Percentiles rank a stretch among this genome's conserved stretches.
Evolutionary conservation across 2,888 invertebrate species (phyloP).

Genomic region (Tetragonisca angustula): DNA sequence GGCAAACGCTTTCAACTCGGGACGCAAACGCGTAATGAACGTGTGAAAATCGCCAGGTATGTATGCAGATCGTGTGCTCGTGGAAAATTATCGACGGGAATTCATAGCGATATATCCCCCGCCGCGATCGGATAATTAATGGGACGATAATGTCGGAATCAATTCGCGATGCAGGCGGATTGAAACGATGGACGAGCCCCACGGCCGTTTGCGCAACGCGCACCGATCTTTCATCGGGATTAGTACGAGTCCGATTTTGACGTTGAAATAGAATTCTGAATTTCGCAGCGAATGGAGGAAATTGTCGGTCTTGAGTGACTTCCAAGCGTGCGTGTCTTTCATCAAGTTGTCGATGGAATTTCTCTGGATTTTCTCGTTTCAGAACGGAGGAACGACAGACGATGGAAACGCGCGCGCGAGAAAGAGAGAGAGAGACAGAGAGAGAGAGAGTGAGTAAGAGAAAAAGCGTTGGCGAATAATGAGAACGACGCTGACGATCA

Average conservation of each 20-base stretch:
- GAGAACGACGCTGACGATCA: not conserved
- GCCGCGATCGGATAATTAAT: conserved; percentile 29
- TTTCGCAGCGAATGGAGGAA: not conserved
- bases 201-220: too few species aligned
- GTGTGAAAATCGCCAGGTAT: not conserved
- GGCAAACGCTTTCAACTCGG: not conserved
- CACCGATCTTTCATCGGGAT: not conserved
- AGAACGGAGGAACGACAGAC: not conserved
- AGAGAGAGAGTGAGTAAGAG: not conserved
- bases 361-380: not conserved
- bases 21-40: not conserved
- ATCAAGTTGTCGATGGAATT: not conserved
- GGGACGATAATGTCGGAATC: conserved; percentile 22
- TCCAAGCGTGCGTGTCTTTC: not conserved
- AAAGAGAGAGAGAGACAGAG: not conserved
- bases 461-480: not conserved
- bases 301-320: not conserved
- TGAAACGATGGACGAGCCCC: not conserved
- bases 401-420: not conserved
- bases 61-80: not conserved
- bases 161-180: conserved; percentile 11
- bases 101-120: not conserved
- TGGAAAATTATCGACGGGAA: conserved; percentile 11
- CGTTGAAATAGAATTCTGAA: not conserved
- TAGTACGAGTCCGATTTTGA: not conserved